Conservation (phyloP, 2,888 invertebrate species). For the Hydrotaea diabolus region DNA sequence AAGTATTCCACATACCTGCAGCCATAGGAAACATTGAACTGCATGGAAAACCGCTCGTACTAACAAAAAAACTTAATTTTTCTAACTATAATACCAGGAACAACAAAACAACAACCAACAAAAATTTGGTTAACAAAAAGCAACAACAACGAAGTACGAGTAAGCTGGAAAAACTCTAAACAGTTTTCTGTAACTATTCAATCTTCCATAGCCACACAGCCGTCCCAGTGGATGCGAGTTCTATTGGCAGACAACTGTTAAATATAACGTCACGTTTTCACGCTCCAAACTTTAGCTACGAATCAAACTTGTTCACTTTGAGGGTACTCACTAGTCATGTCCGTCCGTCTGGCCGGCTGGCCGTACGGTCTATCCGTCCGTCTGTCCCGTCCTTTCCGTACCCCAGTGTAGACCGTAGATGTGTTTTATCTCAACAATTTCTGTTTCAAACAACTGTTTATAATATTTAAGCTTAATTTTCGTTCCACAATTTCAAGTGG, state of each 20-base stretch:
- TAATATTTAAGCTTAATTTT: constrained; percentile 43
- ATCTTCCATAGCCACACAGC: constrained; percentile 1
- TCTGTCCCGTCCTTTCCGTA: not conserved
- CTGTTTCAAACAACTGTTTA: constrained; percentile 50
- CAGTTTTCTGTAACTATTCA: constrained; percentile 13
- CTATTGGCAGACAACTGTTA: constrained; percentile 67
- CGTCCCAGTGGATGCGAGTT: not conserved
- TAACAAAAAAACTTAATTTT: constrained; percentile 23
- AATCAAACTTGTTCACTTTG: constrained; percentile 35
- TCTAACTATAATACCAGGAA: constrained; percentile 27
- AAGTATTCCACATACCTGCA: constrained; percentile 27
- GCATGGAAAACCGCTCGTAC: constrained; percentile 26
- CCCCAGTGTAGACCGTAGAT: constrained; percentile 48
- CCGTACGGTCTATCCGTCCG: not conserved
- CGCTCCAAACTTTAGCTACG: constrained; percentile 72
- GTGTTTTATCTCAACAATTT: constrained; percentile 56
- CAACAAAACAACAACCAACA: not conserved
- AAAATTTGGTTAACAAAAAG: constrained; percentile 9
- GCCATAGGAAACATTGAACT: constrained; percentile 27
- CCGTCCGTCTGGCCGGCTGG: not conserved
- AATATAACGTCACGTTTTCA: constrained; percentile 79
- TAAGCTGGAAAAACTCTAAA: constrained; percentile 5
- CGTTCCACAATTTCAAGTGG: constrained; percentile 7
- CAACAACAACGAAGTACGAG: not conserved
- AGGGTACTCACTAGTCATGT: constrained; percentile 6